Conservation (phyloP, 2,113 vertebrate genomes). For the Trichechus manatus region DNA sequence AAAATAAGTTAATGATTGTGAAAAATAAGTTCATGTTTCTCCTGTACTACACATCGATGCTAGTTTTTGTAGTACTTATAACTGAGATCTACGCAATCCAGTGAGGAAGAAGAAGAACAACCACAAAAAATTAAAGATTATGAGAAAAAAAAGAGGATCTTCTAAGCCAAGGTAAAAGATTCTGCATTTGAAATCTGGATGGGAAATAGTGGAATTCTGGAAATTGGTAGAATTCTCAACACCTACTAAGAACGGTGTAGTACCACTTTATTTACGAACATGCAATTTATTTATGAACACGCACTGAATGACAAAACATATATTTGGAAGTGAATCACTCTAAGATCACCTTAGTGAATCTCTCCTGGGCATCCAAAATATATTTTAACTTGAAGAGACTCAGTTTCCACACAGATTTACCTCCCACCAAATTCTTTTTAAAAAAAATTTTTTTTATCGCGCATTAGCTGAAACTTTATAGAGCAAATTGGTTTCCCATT, state of each 20-base stretch:
- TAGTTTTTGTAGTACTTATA: background rate
- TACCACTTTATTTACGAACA: background rate
- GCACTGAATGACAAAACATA: background rate
- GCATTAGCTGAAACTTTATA: no score
- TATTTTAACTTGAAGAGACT: background rate
- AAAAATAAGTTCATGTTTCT: background rate
- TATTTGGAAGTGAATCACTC: background rate
- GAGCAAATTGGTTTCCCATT: no score
- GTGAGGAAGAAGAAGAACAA: background rate
- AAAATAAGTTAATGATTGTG: background rate
- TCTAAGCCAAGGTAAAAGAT: background rate
- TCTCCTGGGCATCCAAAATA: background rate
- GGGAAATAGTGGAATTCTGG: background rate
- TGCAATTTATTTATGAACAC: background rate
- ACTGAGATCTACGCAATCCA: background rate
- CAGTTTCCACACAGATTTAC: background rate
- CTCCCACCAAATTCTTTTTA: background rate
- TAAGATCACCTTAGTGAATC: background rate
- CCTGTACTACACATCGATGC: background rate
- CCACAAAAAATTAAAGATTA: background rate
- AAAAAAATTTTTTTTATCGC: no score
- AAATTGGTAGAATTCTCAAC: background rate
- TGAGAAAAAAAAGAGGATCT: background rate
- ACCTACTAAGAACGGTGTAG: background rate
- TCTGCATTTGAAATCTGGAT: background rate